Base-by-base conservation (phyloP, 2,888 invertebrate species). In the Nebria brevicollis region DNA sequence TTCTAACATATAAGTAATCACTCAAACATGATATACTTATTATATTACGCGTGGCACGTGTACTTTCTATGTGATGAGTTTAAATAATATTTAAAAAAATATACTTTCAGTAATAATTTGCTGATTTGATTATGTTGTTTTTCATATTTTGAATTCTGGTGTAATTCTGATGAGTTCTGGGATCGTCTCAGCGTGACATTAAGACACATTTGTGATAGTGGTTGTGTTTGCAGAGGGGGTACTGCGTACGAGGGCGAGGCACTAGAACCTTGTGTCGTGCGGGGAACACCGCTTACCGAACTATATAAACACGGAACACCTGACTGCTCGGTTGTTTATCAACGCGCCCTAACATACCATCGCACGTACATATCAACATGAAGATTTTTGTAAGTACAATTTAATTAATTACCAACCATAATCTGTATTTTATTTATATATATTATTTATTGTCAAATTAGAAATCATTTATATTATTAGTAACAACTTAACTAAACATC, bases 251-350 rank as follows among this genome's bases (percentile, higher is more conserved):
- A 43, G 79, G 74, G 77, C 72, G 64, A 68, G 74, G 74, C 74
- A 66, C 65, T 72, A 68, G 34, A 43, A 68, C 74, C 25, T 66
- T 42, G 77, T 20, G 15, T n/a, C n/a, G 73, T 41, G 73, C 73
- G 43, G 34, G 70, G 70, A 70, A 20, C n/a, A 43, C 73, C 73
- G 41, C 73, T 73, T 73, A 73, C 73, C 73, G 15, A 73, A 72
- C 64, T 79, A 79, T 79, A 79, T 66, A 79, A 79, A 74, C 74
- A 20, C 66, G 42, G 70, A 25, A 42, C 79, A 79, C 74, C 79
- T 79, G 79, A 66, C 75, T 43, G 68, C 66, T 25, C 34, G 26
- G 73, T 70, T 68, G 79, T 79, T 79, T 79, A 20, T 72, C 78
- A 25, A 25, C 15, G 70, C 64, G 70, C 78, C 65, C 34, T 15